Conservation (phyloP, 1,140 invertebrate genomes). For the Cataglyphis hispanica region DNA sequence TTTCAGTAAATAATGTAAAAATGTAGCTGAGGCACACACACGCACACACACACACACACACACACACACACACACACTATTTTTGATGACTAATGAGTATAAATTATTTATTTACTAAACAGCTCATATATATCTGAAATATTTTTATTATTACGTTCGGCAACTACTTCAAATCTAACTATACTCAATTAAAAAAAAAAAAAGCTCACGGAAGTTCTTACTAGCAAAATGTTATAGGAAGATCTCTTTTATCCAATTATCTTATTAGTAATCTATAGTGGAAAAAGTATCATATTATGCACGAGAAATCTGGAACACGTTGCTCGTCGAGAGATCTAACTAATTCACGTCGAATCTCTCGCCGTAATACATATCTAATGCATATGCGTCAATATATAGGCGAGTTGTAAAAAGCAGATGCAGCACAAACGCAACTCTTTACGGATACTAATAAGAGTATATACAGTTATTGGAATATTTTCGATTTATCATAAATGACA, state of each 20-base stretch:
- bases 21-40: constrained; percentile 7
- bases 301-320: constrained; percentile 68
- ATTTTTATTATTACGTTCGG: constrained; percentile 37
- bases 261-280: constrained; percentile 52
- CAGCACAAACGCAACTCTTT: constrained; percentile 60
- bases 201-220: constrained; percentile 48
- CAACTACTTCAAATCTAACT: constrained; percentile 40
- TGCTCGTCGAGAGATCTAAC: constrained; percentile 46
- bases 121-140: constrained; percentile 29
- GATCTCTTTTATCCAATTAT: constrained; percentile 55
- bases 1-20: constrained; percentile 44
- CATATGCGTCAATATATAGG: constrained; percentile 48
- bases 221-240: constrained; percentile 55
- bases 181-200: constrained; percentile 38
- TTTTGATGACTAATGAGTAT: constrained; percentile 18
- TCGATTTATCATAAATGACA: constrained; percentile 54
- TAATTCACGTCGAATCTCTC: constrained; percentile 27
- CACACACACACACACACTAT: neutral
- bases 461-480: constrained; percentile 68
- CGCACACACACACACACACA: neutral
- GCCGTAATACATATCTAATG: constrained; percentile 39
- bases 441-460: constrained; percentile 68
- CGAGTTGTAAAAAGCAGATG: constrained; percentile 68
- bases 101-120: constrained; percentile 24
- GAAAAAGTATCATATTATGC: constrained; percentile 59